A percentile compares a stretch with the other conserved stretches of the same genome.
phyloP scores from a whole-genome alignment of 2,888 invertebrate genomes.

The Drosophila paranaensis region DNA sequence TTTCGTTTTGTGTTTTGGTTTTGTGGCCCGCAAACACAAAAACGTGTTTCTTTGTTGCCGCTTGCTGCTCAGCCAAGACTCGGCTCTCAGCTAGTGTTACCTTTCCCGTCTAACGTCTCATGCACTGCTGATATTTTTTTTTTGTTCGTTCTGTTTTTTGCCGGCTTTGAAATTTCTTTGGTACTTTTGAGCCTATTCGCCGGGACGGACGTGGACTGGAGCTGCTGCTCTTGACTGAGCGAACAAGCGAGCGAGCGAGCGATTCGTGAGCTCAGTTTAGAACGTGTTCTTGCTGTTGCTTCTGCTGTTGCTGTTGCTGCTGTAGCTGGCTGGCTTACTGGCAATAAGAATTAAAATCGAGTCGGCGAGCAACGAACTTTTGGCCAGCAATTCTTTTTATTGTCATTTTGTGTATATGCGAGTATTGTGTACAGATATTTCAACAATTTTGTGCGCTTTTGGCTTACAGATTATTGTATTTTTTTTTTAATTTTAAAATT shows the following conservation, averaged over 20 bases:
- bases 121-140: slow-evolving; percentile 15
- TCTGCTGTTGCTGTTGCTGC: slow-evolving; percentile 11
- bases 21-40: slow-evolving; percentile 70
- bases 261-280: slow-evolving; percentile 20
- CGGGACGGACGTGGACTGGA: slow-evolving; percentile 15
- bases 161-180: slow-evolving; percentile 66
- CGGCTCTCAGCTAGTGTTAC: slow-evolving; percentile 8
- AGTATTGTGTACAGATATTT: slow-evolving; percentile 35
- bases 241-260: neutral
- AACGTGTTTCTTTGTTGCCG: slow-evolving; percentile 69
- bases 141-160: slow-evolving; percentile 35
- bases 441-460: slow-evolving; percentile 23
- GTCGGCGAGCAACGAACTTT: slow-evolving; percentile 72
- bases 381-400: slow-evolving; percentile 52
- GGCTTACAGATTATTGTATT: slow-evolving; percentile 13
- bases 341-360: slow-evolving; percentile 51
- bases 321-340: slow-evolving; percentile 29
- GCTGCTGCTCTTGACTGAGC: slow-evolving; percentile 20
- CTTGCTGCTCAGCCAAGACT: slow-evolving; percentile 22
- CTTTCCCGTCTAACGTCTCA: slow-evolving; percentile 11
- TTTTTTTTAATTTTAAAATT: slow-evolving; percentile 9
- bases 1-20: slow-evolving; percentile 42
- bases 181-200: slow-evolving; percentile 35
- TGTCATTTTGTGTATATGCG: slow-evolving; percentile 30
- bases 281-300: slow-evolving; percentile 36